These are phyloP conservation scores for Terebella lapidaria DNA, from an alignment of 2,888 invertebrate species.

Conservation along the genomic window DNA sequence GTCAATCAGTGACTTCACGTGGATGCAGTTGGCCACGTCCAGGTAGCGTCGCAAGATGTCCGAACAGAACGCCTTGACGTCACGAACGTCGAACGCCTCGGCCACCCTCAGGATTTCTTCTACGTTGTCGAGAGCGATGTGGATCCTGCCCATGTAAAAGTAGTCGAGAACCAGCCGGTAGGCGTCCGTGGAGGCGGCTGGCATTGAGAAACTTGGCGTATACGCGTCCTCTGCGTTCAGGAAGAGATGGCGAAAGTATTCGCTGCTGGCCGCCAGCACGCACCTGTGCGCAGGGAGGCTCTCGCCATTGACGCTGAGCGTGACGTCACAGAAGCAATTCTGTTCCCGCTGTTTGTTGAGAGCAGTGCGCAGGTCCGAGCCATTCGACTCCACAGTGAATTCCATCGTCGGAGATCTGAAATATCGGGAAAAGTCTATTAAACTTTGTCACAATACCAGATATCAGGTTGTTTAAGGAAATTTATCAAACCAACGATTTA, in stretches of 20 bases:
- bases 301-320: background rate
- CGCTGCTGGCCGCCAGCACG: conserved; percentile 18
- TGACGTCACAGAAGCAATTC: background rate
- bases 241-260: conserved; percentile 16
- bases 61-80: conserved; percentile 11
- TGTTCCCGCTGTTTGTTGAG: background rate
- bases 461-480: no score
- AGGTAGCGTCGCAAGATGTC: conserved; percentile 7
- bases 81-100: conserved; percentile 13
- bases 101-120: conserved; percentile 15
- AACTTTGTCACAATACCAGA: no score
- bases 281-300: conserved; percentile 13
- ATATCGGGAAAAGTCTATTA: no score
- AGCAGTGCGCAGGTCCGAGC: background rate
- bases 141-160: conserved; percentile 14
- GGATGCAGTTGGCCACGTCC: conserved; percentile 10
- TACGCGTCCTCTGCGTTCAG: conserved; percentile 3
- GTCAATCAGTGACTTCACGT: conserved; percentile 10
- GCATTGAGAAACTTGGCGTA: background rate
- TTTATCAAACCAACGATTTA: no score
- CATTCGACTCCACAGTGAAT: background rate
- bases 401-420: no score
- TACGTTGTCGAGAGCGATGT: conserved; percentile 6
- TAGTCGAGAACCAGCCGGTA: conserved; percentile 3
- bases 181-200: background rate